A percentile compares a stretch with the other conserved stretches of the same genome.
Conservation (phyloP, 30 jellyfish, hydroid and myxozoan genomes). For the Phacellophora camtschatica region DNA sequence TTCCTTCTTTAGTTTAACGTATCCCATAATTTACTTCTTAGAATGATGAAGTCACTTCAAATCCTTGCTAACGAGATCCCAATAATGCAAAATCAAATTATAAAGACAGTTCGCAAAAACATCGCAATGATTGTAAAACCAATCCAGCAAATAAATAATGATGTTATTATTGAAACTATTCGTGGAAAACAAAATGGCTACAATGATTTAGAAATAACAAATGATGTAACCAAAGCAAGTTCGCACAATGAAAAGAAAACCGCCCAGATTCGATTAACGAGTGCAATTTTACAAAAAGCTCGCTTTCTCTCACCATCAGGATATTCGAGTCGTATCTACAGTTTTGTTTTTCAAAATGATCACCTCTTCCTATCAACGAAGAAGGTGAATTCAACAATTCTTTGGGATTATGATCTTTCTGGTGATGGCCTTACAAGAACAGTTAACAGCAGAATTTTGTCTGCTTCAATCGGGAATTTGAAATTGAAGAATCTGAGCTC, state of each 20-base stretch:
- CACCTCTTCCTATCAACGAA: constrained; percentile 33
- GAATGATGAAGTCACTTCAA: constrained; percentile 38
- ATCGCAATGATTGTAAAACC: constrained; percentile 45
- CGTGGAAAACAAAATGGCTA: background rate
- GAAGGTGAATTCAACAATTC: background rate
- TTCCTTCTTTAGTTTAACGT: too few relatives aligned
- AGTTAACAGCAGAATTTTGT: constrained; percentile 71
- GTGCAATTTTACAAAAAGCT: constrained; percentile 30
- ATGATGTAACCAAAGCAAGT: background rate
- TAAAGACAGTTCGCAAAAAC: constrained; percentile 19
- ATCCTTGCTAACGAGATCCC: constrained; percentile 31
- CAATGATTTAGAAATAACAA: background rate
- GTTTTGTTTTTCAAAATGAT: constrained; percentile 49
- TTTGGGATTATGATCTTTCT: background rate
- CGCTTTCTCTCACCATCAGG: background rate
- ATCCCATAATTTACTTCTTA: background rate
- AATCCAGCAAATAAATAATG: background rate
- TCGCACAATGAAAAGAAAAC: background rate
- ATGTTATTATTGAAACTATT: background rate
- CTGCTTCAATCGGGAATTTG: constrained; percentile 71
- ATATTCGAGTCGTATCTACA: constrained; percentile 23
- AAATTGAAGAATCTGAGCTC: constrained; percentile 41
- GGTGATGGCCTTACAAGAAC: background rate
- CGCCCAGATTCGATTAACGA: constrained; percentile 44
- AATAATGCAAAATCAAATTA: background rate